Evolutionary conservation across 2,888 invertebrate genomes (phyloP).

Genomic region (Harpagoxenus sublaevis): DNA sequence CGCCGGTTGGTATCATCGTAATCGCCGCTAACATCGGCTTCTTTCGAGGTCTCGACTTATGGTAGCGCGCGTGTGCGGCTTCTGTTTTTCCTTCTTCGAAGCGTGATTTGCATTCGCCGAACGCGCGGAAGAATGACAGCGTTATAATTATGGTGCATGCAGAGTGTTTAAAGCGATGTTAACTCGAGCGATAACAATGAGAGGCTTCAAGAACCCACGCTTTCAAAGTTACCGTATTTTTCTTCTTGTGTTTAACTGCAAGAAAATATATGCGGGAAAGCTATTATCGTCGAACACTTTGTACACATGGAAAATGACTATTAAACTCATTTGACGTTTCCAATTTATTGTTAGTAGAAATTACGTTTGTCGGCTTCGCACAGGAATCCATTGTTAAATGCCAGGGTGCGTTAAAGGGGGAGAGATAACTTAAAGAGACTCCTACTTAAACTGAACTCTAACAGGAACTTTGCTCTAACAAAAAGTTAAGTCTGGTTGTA

Average conservation of each 20-base stretch:
- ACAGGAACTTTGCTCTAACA: not conserved
- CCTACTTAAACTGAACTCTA: not conserved
- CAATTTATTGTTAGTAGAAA: conserved; percentile 1
- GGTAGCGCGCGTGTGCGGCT: not conserved
- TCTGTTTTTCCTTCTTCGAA: not conserved
- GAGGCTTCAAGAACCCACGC: not conserved
- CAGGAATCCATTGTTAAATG: not conserved
- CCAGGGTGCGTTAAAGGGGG: not conserved
- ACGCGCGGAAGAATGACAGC: not conserved
- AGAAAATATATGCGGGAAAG: not conserved
- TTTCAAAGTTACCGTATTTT: conserved; percentile 1
- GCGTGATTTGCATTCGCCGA: conserved; percentile 10
- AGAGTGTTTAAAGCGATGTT: conserved; percentile 1
- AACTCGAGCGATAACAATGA: not conserved
- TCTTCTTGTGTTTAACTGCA: not conserved
- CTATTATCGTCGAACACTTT: not conserved
- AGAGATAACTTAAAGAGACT: not conserved
- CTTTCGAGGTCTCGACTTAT: not conserved
- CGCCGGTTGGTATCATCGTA: conserved; percentile 4
- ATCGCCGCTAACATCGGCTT: not conserved
- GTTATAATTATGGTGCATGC: conserved; percentile 2
- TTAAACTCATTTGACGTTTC: not conserved
- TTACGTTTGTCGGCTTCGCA: not conserved
- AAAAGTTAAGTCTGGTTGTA: not conserved
- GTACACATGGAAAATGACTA: not conserved